Evolutionary conservation across 2,797 vertebrate species (phyloP), one percentile per base, ranked within the genome.

Genomic region (Gymnothorax javanicus): DNA sequence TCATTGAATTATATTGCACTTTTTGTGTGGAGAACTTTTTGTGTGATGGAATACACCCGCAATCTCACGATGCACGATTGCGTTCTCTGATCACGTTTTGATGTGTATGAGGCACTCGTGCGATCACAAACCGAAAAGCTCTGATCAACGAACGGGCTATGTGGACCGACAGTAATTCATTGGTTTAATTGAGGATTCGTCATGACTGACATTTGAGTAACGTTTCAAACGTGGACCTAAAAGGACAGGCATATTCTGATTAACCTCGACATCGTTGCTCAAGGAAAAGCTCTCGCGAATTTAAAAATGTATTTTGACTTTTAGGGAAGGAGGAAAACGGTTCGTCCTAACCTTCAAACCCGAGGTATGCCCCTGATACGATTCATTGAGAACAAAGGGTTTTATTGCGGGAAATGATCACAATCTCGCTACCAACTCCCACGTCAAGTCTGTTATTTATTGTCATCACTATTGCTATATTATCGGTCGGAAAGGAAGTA

Each of bases 351-450:
- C 20, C 56, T 23, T 9, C 7, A 43, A 43, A 54, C 77, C 33
- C 75, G 54, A 25, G 33, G 69, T 9, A 3, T 11, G 75, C 9
- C 52, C 50, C 50, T n/a, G 27, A 25, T 83, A 50, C 27, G 54
- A 27, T 83, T 83, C 56, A 83, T 20, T 15, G 2, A 12, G n/a
- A 83, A 83, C 82, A 60, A 83, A 83, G 60, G 82, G 57, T 56
- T 43, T 81, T 81, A 81, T 81, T 81, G 8, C 56, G 77, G 77
- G 17, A 3, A 54, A 58, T 59, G 82, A 59, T 52, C 58, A 9
- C 67, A 17, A 81, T 82, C 85, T 60, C 52, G 20, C 17, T 50
- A 27, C 43, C 77, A 82, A 62, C 50, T 86, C 59, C 23, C 85
- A 62, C 52, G 54, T 67, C 59, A 5, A 62, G 60, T 81, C 77